Evolutionary conservation across 1,140 invertebrate genomes (phyloP).

Genomic region (Musca vetustissima): DNA sequence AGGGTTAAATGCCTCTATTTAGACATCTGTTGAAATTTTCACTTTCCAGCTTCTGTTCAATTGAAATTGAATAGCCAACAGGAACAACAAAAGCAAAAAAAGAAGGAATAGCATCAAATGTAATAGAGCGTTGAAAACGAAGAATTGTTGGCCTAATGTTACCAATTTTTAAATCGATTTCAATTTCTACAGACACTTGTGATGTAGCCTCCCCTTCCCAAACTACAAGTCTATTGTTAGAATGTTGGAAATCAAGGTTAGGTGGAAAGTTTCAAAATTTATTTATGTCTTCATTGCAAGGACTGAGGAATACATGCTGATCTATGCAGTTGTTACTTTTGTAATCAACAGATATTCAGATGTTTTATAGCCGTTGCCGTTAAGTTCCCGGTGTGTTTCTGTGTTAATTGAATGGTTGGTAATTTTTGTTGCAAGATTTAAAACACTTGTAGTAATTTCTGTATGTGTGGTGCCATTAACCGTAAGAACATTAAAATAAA

Average conservation of each 20-base stretch:
- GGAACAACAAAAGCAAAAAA: too few species aligned
- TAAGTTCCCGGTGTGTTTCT: background rate
- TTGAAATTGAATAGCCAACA: constrained; percentile 1
- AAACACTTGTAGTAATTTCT: constrained; percentile 15
- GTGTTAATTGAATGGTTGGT: background rate
- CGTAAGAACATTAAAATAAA: constrained; percentile 2
- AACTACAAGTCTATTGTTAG: background rate
- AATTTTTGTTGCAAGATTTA: background rate
- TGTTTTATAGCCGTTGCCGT: too few species aligned
- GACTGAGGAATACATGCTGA: too few species aligned
- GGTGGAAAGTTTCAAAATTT: too few species aligned
- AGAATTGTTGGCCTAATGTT: background rate
- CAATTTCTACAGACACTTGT: background rate
- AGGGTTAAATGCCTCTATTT: constrained; percentile 50
- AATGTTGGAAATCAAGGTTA: background rate
- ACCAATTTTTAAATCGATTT: constrained; percentile 9
- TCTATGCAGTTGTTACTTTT: background rate
- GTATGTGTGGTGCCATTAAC: background rate
- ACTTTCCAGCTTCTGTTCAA: constrained; percentile 25
- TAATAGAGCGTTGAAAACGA: too few species aligned
- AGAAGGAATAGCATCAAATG: background rate
- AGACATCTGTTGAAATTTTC: constrained; percentile 46
- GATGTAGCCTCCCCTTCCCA: background rate
- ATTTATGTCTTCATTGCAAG: too few species aligned
- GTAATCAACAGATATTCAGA: too few species aligned